Base-by-base conservation (phyloP, 1,140 invertebrate genomes). In the Bombus breviceps region DNA sequence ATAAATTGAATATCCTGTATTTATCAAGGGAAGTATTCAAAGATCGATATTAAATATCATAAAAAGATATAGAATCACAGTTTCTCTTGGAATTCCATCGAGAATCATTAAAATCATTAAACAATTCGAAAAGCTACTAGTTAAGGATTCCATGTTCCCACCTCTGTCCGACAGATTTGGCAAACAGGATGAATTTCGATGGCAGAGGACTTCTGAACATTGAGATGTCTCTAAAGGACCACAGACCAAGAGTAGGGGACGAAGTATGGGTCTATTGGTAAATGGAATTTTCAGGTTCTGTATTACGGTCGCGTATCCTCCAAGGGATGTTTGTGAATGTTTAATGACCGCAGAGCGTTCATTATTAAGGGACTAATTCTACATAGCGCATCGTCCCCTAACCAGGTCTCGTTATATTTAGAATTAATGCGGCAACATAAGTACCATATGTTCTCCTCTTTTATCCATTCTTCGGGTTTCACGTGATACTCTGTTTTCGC, bases 301-400 rank as follows among this genome's bases (percentile, higher is more conserved):
- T 37, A 64, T 69, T 73, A 80, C 39, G 15, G 28, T 32, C 66
- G 41, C 39, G 77, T 47, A 43, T 34, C 15, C 62, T 37, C 37
- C 2, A 25, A 47, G 32, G 69, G 47, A 47, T 37, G 32, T 73
- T 71, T 71, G 43, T 86, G 71, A 86, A 86, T 86, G 64, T 53
- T 82, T 86, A 75, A 86, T 34, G n/a, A 37, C 32, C 72, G 59
- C 72, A 22, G 18, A 66, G 37, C 72, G 72, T 86, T 47, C 80
- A 86, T 86, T 86, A 86, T 86, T 86, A 86, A 86, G 32, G 37
- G 62, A 68, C 72, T 82, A 86, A 86, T 86, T 86, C 62, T 59
- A 86, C 72, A 41, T 57, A 85, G 32, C 47, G 53, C 53, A 59
- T 53, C 43, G 47, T 68, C 64, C 32, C 73, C n/a, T 25, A 34